These are phyloP conservation scores for Trachelus troglodyta DNA, from an alignment of 2,888 invertebrate species.

Conservation along the genomic window DNA sequence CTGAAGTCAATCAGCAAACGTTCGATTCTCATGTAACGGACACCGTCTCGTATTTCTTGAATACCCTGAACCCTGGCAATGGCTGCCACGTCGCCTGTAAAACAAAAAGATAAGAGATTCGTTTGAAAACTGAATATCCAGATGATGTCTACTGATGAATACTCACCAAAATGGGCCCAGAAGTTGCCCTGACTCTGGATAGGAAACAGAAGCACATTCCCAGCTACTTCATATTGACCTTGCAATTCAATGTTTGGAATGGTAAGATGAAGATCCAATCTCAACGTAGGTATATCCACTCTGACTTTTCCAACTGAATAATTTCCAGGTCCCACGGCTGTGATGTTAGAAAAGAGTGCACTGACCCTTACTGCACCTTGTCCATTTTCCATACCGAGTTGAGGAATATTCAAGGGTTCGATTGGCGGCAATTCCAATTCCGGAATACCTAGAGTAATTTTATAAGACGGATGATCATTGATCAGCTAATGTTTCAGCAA, in stretches of 20 bases:
- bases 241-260: constrained; percentile 80
- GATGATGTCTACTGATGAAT: not conserved
- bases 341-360: constrained; percentile 80
- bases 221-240: constrained; percentile 81
- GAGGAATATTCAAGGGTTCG: constrained; percentile 78
- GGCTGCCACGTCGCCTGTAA: constrained; percentile 77
- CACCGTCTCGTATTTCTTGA: constrained; percentile 71
- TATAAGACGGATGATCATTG: not conserved
- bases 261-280: constrained; percentile 58
- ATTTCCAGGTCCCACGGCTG: constrained; percentile 81
- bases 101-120: not conserved
- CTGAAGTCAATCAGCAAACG: constrained; percentile 78
- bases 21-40: constrained; percentile 77
- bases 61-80: constrained; percentile 78
- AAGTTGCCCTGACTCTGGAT: constrained; percentile 84
- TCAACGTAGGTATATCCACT: constrained; percentile 48
- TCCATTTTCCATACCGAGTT: constrained; percentile 81
- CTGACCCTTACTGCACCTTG: constrained; percentile 80
- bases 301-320: constrained; percentile 76
- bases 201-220: constrained; percentile 82
- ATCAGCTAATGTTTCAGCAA: not conserved
- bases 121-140: not conserved
- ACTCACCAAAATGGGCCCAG: constrained; percentile 83
- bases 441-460: constrained; percentile 69
- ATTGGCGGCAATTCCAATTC: constrained; percentile 81